phyloP scores from a whole-genome alignment of 2,797 vertebrate species.

The Nannoperca obscura region DNA sequence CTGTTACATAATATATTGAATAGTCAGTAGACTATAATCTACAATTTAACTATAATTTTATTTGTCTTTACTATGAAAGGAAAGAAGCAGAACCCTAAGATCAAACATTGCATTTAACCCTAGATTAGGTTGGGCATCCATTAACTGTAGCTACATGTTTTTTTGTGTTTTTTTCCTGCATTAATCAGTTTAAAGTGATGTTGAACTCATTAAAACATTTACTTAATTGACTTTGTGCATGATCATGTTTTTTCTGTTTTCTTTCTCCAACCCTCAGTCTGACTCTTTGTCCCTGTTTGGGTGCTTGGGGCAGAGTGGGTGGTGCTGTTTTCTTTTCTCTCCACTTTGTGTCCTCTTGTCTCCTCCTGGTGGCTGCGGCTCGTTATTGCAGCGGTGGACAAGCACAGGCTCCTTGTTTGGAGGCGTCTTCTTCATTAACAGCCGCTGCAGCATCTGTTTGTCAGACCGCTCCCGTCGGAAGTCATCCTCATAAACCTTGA shows the following conservation, averaged over 20 bases:
- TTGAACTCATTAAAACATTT: background rate
- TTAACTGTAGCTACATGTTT: background rate
- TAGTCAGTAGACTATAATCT: background rate
- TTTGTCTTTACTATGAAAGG: background rate
- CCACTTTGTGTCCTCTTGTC: conserved; percentile 64
- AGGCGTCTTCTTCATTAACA: conserved; percentile 82
- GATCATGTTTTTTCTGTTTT: background rate
- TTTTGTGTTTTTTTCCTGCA: background rate
- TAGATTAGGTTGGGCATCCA: background rate
- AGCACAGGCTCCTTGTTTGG: conserved; percentile 76
- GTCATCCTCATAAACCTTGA: conserved; percentile 88
- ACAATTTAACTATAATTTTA: background rate
- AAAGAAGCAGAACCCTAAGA: background rate
- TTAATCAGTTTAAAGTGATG: background rate
- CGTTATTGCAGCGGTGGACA: conserved; percentile 87
- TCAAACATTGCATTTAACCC: background rate
- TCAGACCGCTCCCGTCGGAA: conserved; percentile 86
- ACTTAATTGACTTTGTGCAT: background rate
- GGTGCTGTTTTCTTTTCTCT: conserved; percentile 72
- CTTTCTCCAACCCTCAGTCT: conserved; percentile 33
- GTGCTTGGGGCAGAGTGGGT: conserved; percentile 79
- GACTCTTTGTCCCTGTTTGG: conserved; percentile 60
- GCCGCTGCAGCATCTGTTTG: conserved; percentile 87
- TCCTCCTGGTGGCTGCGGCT: conserved; percentile 63
- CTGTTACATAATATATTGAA: background rate